Evolutionary conservation across 1,140 invertebrate genomes (phyloP), one percentile per base, ranked within the genome.

Genomic region (Solenopsis fugax): DNA sequence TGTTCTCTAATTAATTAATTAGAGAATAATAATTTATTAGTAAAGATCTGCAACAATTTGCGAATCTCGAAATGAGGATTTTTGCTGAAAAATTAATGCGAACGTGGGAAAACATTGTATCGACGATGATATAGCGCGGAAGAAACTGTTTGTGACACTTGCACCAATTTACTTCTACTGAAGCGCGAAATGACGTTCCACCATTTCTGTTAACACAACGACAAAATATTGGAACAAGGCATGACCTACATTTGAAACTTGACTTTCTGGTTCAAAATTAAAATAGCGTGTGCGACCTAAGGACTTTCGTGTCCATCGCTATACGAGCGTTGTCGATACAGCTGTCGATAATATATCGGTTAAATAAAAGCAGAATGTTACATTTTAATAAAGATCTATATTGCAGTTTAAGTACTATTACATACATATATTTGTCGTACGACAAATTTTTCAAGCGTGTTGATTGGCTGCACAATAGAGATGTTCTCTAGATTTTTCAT

Each of bases 101-200:
- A 50, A 65, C 16, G 34, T 48, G 37, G 29, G 16, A 71, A 58
- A 71, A n/a, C 13, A 29, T 54, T 3, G 21, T 56, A 18, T 54
- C 34, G 62, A 29, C 77, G 21, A 69, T 54, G 64, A 81, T 71
- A 9, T n/a, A 81, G 16, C 48, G n/a, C 21, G 52, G 10, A 18
- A 18, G 50, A 18, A 56, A 71, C 34, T 81, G 78, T 71, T 54
- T 29, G 37, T 81, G 78, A 81, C 64, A 81, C 21, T 81, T 71
- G 50, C 78, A n/a, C 37, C 34, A 58, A 50, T 81, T 76, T n/a
- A 58, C 45, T 52, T 50, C 45, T 45, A 76, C 54, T 21, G 67
- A 85, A 64, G 72, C 71, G 81, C 24, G 56, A 76, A 76, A 85
- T 76, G 41, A 76, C 71, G 18, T 69, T 12, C 81, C 71, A 18